phyloP scores from a whole-genome alignment of 2,797 vertebrate species.

The Squalus acanthias region DNA sequence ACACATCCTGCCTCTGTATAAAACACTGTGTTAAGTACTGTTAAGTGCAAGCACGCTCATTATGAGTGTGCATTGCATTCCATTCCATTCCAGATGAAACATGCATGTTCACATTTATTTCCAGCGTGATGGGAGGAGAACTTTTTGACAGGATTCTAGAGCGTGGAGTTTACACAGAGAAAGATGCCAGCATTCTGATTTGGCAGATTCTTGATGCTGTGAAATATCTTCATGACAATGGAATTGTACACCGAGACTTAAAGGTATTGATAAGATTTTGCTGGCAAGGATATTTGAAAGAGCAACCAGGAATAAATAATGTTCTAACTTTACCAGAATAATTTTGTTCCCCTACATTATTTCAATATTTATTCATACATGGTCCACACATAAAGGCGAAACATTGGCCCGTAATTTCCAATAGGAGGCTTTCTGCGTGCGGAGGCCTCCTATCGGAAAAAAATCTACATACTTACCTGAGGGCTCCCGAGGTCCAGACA shows the following conservation, averaged over 20 bases:
- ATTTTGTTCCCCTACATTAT: neutral
- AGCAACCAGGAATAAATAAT: neutral
- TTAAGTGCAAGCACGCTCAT: neutral
- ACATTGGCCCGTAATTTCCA: neutral
- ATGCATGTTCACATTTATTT: slow-evolving; percentile 1
- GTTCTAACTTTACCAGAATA: neutral
- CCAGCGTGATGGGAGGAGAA: slow-evolving; percentile 86
- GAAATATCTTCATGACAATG: slow-evolving; percentile 81
- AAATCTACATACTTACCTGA: too few species aligned
- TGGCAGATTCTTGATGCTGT: slow-evolving; percentile 83
- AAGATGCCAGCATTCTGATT: slow-evolving; percentile 82
- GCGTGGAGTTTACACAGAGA: slow-evolving; percentile 82
- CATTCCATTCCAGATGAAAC: neutral
- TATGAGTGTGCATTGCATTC: neutral
- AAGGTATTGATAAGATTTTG: slow-evolving; percentile 64
- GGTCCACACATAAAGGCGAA: neutral
- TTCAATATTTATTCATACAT: neutral
- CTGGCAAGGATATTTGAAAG: neutral
- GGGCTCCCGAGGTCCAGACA: too few species aligned
- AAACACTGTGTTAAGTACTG: neutral
- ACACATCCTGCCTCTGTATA: neutral
- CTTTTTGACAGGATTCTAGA: slow-evolving; percentile 88
- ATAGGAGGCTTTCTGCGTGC: too few species aligned
- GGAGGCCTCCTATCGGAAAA: too few species aligned
- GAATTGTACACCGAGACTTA: slow-evolving; percentile 85